Evolutionary conservation across 2,888 invertebrate species (phyloP), one percentile per base, ranked within the genome.

Genomic region (Dicroscelio sp.): DNA sequence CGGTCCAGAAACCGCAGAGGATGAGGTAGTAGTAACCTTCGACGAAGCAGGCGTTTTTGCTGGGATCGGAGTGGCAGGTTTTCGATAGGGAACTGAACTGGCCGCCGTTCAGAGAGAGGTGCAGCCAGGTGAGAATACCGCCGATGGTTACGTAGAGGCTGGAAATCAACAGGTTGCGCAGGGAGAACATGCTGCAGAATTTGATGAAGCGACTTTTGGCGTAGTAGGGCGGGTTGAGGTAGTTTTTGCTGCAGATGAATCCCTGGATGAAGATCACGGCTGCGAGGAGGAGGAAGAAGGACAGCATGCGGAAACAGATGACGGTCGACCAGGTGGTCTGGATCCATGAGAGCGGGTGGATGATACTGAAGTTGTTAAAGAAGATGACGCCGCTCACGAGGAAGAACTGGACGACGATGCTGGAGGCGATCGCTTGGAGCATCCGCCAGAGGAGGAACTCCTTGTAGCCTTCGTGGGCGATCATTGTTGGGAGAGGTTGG

Each of bases 201-300:
- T 98, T 98, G 3, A 97, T 97, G 94, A 98, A 98, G 94, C 98
- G 97, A 20, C 98, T 98, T 55, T 97, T 97, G 90, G 97, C 97
- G 94, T 98, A 98, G 0, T 97, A 97, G 52, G 97, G 97, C 73
- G 97, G 97, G 27, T 97, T 97, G 31, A 98, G 97, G 94, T 98
- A 98, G 92, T 98, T 98, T 95, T 98, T 98, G 67, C 98, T 98
- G 95, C 98, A 98, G 48, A 98, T 97, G 58, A 98, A 97, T n/a
- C 98, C 98, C 97, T 98, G 98, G 8, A 98, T 97, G 89, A 98
- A 97, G 14, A 98, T 98, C 0, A 98, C 97, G 33, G 97, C 95
- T 17, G 97, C 97, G 25, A 98, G 97, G 0, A 98, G 97, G 33
- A 98, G 96, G 67, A 98, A 97, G 93, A 98, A 98, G 0, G 98